These are phyloP conservation scores for Drosophila pruinosa DNA, from an alignment of 1,140 invertebrate species.

Conservation along the genomic window DNA sequence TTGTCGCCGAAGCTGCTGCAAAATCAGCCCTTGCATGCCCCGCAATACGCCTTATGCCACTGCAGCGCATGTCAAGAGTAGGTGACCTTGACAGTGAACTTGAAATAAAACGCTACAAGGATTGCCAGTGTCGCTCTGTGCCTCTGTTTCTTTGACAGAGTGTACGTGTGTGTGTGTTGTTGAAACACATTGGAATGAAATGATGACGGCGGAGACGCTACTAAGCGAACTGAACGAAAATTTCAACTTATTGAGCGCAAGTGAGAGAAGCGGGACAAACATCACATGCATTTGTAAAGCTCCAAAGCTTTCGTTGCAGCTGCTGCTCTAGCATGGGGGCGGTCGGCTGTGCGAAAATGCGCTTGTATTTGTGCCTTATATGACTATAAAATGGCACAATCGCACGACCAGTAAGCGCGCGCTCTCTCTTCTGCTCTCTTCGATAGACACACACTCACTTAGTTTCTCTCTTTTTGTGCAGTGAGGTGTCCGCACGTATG, in stretches of 20 bases:
- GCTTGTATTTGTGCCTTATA: slow-evolving; percentile 29
- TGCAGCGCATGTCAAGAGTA: slow-evolving; percentile 74
- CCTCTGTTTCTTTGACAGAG: background rate
- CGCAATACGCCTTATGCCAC: background rate
- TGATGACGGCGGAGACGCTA: background rate
- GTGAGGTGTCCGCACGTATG: slow-evolving; percentile 33
- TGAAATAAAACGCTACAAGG: slow-evolving; percentile 81
- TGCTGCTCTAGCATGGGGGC: slow-evolving; percentile 8
- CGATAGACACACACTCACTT: background rate
- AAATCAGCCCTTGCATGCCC: slow-evolving; percentile 29
- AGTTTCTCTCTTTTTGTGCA: background rate
- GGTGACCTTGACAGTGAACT: slow-evolving; percentile 83
- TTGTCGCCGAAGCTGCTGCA: background rate
- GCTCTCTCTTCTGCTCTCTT: background rate
- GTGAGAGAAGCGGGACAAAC: background rate
- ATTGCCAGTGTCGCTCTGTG: slow-evolving; percentile 49
- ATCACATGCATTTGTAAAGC: background rate
- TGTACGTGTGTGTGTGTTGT: slow-evolving; percentile 4
- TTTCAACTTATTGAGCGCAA: background rate
- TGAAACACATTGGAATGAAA: slow-evolving; percentile 30
- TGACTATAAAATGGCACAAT: slow-evolving; percentile 9
- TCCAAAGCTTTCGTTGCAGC: slow-evolving; percentile 26
- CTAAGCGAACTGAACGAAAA: slow-evolving; percentile 20
- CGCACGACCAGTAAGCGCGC: background rate
- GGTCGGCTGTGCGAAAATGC: background rate